These are phyloP conservation scores for Sarcophilus harrisii DNA, from an alignment of 2,797 vertebrate genomes.

Conservation along the genomic window DNA sequence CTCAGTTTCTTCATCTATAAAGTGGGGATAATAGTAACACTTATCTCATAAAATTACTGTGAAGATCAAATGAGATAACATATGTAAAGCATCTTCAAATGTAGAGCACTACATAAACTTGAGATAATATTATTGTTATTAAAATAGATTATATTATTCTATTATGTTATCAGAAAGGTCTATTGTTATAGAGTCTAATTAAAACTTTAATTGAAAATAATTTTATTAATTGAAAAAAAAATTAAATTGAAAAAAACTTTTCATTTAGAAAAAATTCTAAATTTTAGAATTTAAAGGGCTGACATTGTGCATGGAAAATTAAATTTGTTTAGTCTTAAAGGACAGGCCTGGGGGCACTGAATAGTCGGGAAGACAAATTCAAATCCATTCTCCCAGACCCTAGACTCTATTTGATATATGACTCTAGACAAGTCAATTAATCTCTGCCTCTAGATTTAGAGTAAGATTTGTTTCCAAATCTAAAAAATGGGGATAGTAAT, in stretches of 20 bases:
- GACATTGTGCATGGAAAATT: constrained; percentile 8
- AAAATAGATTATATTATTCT: not conserved
- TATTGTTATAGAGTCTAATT: too few relatives aligned
- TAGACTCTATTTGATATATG: not conserved
- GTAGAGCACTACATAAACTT: not conserved
- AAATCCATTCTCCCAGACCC: not conserved
- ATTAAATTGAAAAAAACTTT: too few relatives aligned
- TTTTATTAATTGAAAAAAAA: too few relatives aligned
- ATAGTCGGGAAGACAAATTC: not conserved
- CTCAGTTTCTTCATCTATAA: not conserved
- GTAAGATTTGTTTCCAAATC: too few relatives aligned
- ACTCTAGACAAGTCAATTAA: not conserved
- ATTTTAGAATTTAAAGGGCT: not conserved
- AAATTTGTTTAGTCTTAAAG: not conserved
- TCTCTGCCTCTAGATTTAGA: not conserved
- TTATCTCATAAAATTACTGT: not conserved
- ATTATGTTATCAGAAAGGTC: too few relatives aligned
- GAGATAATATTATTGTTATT: not conserved
- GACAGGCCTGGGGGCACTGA: not conserved
- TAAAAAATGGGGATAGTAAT: not conserved
- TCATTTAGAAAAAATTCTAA: too few relatives aligned
- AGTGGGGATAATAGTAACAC: not conserved
- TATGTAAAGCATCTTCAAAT: not conserved
- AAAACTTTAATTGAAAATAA: too few relatives aligned
- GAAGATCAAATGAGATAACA: not conserved